Base-by-base conservation (phyloP, 2,888 invertebrate species). In the Eucera pruinosa region DNA sequence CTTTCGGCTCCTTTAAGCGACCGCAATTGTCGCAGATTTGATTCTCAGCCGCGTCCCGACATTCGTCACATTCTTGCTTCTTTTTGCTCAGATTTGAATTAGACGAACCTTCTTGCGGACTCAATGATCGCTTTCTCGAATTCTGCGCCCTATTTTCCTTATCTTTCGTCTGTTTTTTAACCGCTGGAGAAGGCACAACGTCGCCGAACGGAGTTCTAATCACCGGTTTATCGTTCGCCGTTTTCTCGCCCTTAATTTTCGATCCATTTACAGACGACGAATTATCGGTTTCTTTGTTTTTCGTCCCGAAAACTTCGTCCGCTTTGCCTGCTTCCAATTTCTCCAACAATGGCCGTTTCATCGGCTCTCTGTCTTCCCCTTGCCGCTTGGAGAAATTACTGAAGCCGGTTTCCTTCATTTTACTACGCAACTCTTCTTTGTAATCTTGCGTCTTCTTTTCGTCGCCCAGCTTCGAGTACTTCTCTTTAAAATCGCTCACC, bases 171-270 rank as follows among this genome's bases (percentile, higher is more conserved):
- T n/a, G n/a, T n/a, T n/a, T 11, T 25, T 75, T 69, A 23, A 15
- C 4, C n/a, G 36, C 27, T 11, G 70, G 13, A 3, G 66, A 58
- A 25, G 88, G 74, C 45, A 90, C 55, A n/a, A 88, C 50, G 72
- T 91, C 90, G 30, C 91, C 91, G 71, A 90, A 91, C 15, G 91
- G 89, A 45, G 89, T 90, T 79, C 86, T 72, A 1, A 13, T 2
- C 0, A 85, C 61, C 11, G 74, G 52, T 47, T 79, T 77, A 27
- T 60, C 27, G n/a, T 18, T 27, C 15, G 27, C 20, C n/a, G 15
- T 18, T 39, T 58, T 66, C 7, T 71, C 45, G 15, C 60, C 39
- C 25, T 67, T 76, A 20, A 9, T 5, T 47, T 76, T 73, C 27
- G 41, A 25, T 20, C 13, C 5, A 23, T 66, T 62, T 20, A 18